A percentile compares a stretch with the other conserved stretches of the same genome.
phyloP scores from a whole-genome alignment of 2,888 invertebrate species.

The Cinara cedri region DNA sequence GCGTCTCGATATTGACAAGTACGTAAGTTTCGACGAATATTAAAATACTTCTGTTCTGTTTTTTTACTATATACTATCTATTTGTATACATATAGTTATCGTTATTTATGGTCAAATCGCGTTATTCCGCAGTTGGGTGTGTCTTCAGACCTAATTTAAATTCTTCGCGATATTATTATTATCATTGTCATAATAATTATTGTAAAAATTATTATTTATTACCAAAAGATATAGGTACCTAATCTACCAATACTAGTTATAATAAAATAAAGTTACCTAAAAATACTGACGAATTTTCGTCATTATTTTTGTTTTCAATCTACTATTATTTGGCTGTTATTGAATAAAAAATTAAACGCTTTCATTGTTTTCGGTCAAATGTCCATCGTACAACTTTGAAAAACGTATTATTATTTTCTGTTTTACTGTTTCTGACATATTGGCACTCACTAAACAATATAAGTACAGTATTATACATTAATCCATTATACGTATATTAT shows the following conservation, averaged over 20 bases:
- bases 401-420: slow-evolving; percentile 36
- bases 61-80: neutral
- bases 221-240: too few species aligned
- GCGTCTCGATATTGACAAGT: too few species aligned
- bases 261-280: too few species aligned
- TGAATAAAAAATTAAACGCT: too few species aligned
- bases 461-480: too few species aligned
- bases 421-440: slow-evolving; percentile 9
- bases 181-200: slow-evolving; percentile 27
- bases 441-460: slow-evolving; percentile 16
- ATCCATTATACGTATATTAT: slow-evolving; percentile 1
- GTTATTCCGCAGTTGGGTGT: slow-evolving; percentile 39
- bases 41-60: neutral
- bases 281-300: too few species aligned
- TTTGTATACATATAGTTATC: neutral
- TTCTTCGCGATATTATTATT: slow-evolving; percentile 22
- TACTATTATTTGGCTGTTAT: neutral
- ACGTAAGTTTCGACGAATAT: slow-evolving; percentile 21
- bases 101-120: slow-evolving; percentile 50
- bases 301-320: neutral
- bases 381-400: slow-evolving; percentile 2
- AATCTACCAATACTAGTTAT: too few species aligned
- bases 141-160: slow-evolving; percentile 41
- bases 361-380: slow-evolving; percentile 9
- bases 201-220: neutral